These are phyloP conservation scores for Helostoma temminkii DNA, from an alignment of 2,797 vertebrate species.

Conservation along the genomic window DNA sequence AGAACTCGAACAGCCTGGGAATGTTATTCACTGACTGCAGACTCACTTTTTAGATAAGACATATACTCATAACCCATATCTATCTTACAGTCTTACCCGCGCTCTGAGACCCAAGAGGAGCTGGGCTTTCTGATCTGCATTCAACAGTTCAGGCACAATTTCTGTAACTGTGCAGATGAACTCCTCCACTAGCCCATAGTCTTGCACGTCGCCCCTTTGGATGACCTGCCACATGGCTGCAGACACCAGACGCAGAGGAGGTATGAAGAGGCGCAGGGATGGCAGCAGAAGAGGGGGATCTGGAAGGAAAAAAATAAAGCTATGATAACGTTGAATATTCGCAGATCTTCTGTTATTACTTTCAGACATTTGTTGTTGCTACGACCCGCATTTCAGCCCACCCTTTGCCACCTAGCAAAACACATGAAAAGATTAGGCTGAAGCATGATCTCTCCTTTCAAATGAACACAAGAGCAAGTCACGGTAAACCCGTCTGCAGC, in stretches of 20 bases:
- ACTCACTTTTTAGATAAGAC: neutral
- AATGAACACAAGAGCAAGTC: too few relatives aligned
- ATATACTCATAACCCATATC: too few relatives aligned
- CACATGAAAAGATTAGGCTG: too few relatives aligned
- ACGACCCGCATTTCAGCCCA: too few relatives aligned
- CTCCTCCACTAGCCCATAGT: constrained; percentile 84
- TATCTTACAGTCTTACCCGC: constrained; percentile 57
- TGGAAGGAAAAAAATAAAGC: constrained; percentile 29
- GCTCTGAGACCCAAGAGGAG: constrained; percentile 84
- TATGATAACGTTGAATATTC: neutral
- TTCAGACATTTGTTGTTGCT: too few relatives aligned
- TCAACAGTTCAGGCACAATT: constrained; percentile 80
- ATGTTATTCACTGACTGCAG: neutral
- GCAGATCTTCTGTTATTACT: too few relatives aligned
- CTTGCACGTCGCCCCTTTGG: constrained; percentile 71
- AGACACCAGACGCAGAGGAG: constrained; percentile 80
- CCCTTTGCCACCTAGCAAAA: too few relatives aligned
- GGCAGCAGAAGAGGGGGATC: constrained; percentile 67
- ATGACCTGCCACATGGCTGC: constrained; percentile 85
- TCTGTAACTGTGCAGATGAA: constrained; percentile 81
- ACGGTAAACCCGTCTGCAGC: too few relatives aligned
- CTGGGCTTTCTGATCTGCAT: constrained; percentile 84
- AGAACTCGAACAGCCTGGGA: neutral
- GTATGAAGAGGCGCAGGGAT: constrained; percentile 80
- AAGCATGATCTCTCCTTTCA: too few relatives aligned